These are phyloP conservation scores for Riparia riparia DNA, from an alignment of 2,113 vertebrate species.

Conservation along the genomic window DNA sequence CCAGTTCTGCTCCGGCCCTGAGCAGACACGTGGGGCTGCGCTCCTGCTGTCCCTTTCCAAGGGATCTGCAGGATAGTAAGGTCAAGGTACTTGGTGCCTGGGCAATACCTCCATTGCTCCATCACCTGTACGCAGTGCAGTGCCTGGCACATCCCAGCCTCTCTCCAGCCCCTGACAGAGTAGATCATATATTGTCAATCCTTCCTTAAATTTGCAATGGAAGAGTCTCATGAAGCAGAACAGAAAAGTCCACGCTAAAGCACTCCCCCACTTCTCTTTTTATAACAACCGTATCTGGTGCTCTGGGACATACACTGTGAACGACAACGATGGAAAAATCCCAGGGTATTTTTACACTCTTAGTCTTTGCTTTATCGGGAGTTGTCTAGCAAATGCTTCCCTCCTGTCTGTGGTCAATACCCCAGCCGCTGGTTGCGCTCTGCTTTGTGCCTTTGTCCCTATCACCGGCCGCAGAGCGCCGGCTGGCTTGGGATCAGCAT, in stretches of 20 bases:
- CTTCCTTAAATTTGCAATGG: background rate
- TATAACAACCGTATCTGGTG: conserved; percentile 69
- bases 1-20: background rate
- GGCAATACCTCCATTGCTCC: background rate
- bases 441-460: background rate
- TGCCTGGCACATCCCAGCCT: background rate
- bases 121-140: background rate
- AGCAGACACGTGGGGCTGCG: background rate
- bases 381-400: conserved; percentile 62
- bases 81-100: background rate
- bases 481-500: background rate
- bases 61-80: background rate
- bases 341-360: conserved; percentile 68
- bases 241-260: conserved; percentile 59
- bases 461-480: rapidly evolving
- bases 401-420: conserved; percentile 64
- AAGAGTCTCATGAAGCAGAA: conserved; percentile 63
- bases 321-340: conserved; percentile 63
- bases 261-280: conserved; percentile 74
- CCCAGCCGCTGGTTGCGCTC: background rate
- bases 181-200: conserved; percentile 23
- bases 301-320: conserved; percentile 52
- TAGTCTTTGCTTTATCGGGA: conserved; percentile 60
- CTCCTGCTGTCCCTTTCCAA: background rate
- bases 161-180: conserved; percentile 22